Evolutionary conservation across 35 echinoderm and acorn worm species (phyloP).

Genomic region (Apostichopus japonicus): DNA sequence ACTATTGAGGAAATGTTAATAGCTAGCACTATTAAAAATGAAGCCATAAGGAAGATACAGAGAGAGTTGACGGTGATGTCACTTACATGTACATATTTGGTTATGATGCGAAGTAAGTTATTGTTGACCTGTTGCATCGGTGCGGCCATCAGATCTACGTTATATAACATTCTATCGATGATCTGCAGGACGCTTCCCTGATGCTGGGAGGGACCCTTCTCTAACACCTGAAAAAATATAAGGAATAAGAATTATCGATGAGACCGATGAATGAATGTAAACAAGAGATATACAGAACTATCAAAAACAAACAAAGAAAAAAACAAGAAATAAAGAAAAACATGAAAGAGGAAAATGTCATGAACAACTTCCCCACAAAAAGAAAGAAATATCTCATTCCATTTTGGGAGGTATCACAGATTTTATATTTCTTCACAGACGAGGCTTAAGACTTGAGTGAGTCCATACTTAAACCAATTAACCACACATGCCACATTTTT

Average conservation of each 20-base stretch:
- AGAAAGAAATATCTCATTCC: no score
- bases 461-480: no score
- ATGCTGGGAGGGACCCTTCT: conserved; percentile 92
- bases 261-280: no score
- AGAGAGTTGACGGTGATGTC: neutral
- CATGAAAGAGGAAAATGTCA: neutral
- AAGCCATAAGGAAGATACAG: neutral
- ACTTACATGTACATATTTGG: conserved; percentile 70
- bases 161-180: conserved; percentile 85
- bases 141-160: conserved; percentile 94
- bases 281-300: neutral
- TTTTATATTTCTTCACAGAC: no score
- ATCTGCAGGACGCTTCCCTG: conserved; percentile 92
- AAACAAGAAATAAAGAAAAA: neutral
- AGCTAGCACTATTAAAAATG: neutral
- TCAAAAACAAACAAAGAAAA: neutral
- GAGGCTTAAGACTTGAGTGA: no score
- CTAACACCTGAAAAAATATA: conserved; percentile 76
- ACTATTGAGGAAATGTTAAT: no score
- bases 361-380: no score
- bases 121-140: conserved; percentile 99
- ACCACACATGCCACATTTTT: no score
- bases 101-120: conserved; percentile 91
- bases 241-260: no score
- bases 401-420: no score